Evolutionary conservation across 2,888 invertebrate genomes (phyloP), one percentile per base, ranked within the genome.

Genomic region (Drosophila birchii): DNA sequence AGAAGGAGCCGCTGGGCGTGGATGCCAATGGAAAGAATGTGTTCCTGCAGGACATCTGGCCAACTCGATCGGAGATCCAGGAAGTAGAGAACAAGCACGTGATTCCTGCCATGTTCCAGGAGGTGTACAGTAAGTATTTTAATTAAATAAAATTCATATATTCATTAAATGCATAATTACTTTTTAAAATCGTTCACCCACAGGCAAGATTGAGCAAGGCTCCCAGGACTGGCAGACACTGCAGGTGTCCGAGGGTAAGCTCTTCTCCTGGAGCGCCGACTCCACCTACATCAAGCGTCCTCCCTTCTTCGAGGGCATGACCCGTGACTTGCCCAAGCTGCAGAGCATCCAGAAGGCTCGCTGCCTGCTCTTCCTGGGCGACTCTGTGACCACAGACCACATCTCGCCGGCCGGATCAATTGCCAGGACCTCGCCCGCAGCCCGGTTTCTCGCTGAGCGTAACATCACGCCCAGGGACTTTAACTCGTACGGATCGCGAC

Each of bases 391-490:
- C 34, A 99, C 99, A 0, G 99, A 99, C 93, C 99, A 99, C 93
- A 99, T 99, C 78, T 98, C 98, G 3, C 99, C 99, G 0, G 99
- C 99, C 23, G 99, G 99, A 6, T 98, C 98, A 67, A 99, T 99
- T 88, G 97, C 99, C 0, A 94, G 98, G 61, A 98, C 96, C 92
- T 98, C 98, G 59, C 96, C 99, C 0, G 99, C 99, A 0, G 93
- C 93, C 4, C 89, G 92, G 16, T 93, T 90, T 81, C 79, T 93
- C 3, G 84, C 92, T 1, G 89, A 89, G 4, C 87, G 92, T 8
- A 90, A 90, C 53, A 71, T 99, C 16, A 96, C 97, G 0, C 98
- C 99, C 0, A 95, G 96, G 69, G 98, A 99, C 88, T 99, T 99
- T 93, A 99, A 99, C 93, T 99, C 99, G 1, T 99, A 99, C 92